Percentiles rank a stretch among this genome's conserved stretches.
Evolutionary conservation across 2,797 vertebrate species (phyloP).

Genomic region (Xenopus petersii): DNA sequence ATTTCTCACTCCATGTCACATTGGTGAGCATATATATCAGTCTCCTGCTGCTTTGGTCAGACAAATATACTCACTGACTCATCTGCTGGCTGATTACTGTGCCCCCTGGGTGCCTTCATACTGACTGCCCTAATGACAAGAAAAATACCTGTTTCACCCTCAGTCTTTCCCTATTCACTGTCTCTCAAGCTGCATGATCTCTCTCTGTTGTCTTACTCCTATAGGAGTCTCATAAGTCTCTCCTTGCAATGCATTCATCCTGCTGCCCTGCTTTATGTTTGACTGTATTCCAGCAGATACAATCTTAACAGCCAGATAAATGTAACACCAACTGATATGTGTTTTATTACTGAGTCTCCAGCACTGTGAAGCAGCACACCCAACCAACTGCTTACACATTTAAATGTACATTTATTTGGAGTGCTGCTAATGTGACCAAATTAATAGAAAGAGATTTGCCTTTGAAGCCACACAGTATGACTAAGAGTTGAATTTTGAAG

Average conservation of each 20-base stretch:
- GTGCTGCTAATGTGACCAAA: no score
- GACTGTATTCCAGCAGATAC: no score
- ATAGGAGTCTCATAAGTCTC: background rate
- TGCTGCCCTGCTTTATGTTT: no score
- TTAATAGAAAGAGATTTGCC: no score
- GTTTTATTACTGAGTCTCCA: no score
- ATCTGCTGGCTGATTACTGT: conserved; percentile 41
- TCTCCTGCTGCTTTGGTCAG: conserved; percentile 38
- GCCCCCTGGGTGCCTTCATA: conserved; percentile 31
- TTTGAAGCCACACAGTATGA: no score
- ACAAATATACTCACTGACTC: conserved; percentile 20
- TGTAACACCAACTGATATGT: no score
- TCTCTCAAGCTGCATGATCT: background rate
- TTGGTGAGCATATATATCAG: conserved; percentile 18
- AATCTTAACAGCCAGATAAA: no score
- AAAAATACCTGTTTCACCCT: conserved; percentile 4
- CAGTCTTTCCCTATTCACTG: conserved; percentile 5
- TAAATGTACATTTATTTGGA: no score
- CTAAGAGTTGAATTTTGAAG: no score
- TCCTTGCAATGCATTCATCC: background rate
- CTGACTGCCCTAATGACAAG: conserved; percentile 40
- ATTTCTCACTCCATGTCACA: conserved; percentile 4
- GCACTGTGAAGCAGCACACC: no score
- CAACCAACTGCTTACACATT: no score
- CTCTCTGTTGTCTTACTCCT: background rate